Evolutionary conservation across 1,140 invertebrate species (phyloP), one percentile per base, ranked within the genome.

Genomic region (Drosophila baimaii): DNA sequence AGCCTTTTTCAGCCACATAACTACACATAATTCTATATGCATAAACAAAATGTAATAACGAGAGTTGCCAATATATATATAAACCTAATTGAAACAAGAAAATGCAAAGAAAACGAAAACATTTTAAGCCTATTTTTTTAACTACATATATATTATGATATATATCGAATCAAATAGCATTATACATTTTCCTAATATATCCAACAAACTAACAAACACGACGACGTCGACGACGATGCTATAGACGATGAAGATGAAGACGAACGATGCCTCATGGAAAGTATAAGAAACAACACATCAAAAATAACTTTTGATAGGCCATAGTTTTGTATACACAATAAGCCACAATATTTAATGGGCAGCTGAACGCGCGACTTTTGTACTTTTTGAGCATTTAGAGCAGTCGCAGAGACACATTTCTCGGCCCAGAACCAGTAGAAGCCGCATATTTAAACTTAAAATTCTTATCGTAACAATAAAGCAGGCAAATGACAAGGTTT

Each of bases 21-120:
- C 72, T 79, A 54, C 19, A 54, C 19, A 54, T 54, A 35, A 66
- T 51, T 47, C n/a, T 64, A 83, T 79, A 85, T 73, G 73, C 81
- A 75, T 74, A 63, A 73, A 77, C 29, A 74, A 79, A 74, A 68
- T 80, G 76, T 84, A 77, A 88, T 83, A 76, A 89, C 59, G 58
- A 72, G 76, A 89, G 84, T 89, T 83, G 84, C 84, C 83, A 88
- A 88, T 89, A 88, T 80, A 49, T 29, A n/a, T n/a, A n/a, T n/a
- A n/a, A 79, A 69, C 83, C 62, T 89, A 89, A 89, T 89, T 89
- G 79, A 72, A 88, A 81, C 46, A 68, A 74, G 35, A 47, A 81
- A 75, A 65, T 39, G 62, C 61, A 33, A 52, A 29, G 19, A 71
- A 68, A 68, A 55, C 41, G 51, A 81, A 68, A 81, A 81, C 52